These are phyloP conservation scores for Drosophila nigricruria DNA, from an alignment of 2,888 invertebrate species.

Conservation along the genomic window DNA sequence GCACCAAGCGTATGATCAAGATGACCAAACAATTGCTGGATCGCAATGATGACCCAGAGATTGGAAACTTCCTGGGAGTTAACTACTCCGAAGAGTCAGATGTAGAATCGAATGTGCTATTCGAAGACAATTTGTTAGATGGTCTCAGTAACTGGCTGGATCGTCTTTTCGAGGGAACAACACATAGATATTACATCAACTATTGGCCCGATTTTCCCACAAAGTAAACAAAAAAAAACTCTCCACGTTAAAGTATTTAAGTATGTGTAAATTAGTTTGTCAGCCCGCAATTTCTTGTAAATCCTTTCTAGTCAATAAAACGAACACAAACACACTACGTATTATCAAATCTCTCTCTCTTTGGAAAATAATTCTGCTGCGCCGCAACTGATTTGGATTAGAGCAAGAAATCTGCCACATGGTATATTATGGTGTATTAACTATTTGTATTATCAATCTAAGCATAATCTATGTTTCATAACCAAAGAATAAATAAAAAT, in stretches of 20 bases:
- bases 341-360: constrained; percentile 26
- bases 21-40: constrained; percentile 88
- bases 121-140: constrained; percentile 93
- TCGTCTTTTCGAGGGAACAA: constrained; percentile 97
- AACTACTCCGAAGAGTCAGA: constrained; percentile 89
- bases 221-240: constrained; percentile 87
- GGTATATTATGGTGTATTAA: constrained; percentile 28
- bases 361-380: constrained; percentile 7
- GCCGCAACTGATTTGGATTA: constrained; percentile 3
- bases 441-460: constrained; percentile 33
- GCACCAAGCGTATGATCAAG: constrained; percentile 90
- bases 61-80: constrained; percentile 94
- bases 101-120: constrained; percentile 86
- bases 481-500: constrained; percentile 57
- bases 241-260: constrained; percentile 5
- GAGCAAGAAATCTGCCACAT: constrained; percentile 22
- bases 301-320: constrained; percentile 59
- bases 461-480: constrained; percentile 49
- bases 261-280: constrained; percentile 49
- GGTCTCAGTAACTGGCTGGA: constrained; percentile 98
- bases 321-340: constrained; percentile 10
- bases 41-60: constrained; percentile 89
- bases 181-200: constrained; percentile 97
- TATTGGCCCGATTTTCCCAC: constrained; percentile 99
- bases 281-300: constrained; percentile 43